phyloP scores from a whole-genome alignment of 2,888 invertebrate species.

The Meghimatium bilineatum region DNA sequence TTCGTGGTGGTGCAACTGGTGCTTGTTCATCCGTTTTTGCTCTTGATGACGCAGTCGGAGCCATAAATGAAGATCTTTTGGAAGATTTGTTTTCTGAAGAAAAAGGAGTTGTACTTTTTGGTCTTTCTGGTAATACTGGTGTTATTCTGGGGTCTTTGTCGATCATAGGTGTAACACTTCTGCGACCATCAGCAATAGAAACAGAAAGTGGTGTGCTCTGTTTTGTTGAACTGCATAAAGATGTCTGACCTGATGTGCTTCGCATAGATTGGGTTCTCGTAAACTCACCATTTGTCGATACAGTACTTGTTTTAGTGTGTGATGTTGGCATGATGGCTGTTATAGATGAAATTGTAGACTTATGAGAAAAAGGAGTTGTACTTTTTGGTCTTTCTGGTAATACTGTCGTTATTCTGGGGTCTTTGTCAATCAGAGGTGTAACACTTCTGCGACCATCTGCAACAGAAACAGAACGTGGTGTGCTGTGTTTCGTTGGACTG shows the following conservation, averaged over 20 bases:
- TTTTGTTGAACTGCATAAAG: constrained; percentile 7
- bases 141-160: constrained; percentile 39
- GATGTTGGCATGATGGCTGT: constrained; percentile 25
- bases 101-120: constrained; percentile 43
- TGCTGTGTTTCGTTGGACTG: neutral
- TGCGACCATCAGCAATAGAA: constrained; percentile 43
- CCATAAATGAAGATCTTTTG: constrained; percentile 62
- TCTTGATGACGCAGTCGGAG: constrained; percentile 65
- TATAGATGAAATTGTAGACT: too few species aligned
- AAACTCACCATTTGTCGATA: constrained; percentile 45
- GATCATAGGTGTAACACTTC: constrained; percentile 38
- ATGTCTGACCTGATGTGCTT: constrained; percentile 47
- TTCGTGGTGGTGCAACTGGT: constrained; percentile 53
- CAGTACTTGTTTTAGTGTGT: constrained; percentile 40
- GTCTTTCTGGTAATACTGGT: constrained; percentile 38
- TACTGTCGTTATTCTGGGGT: constrained; percentile 38
- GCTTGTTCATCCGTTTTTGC: constrained; percentile 53
- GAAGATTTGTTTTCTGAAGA: constrained; percentile 39
- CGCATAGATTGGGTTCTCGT: constrained; percentile 57
- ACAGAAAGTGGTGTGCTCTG: constrained; percentile 9
- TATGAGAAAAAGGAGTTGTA: constrained; percentile 44
- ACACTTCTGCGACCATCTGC: constrained; percentile 47
- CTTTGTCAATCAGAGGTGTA: constrained; percentile 38
- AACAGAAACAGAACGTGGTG: constrained; percentile 19
- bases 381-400: constrained; percentile 41